phyloP scores from a whole-genome alignment of 2,888 invertebrate genomes.

The Eupithecia subfuscata region DNA sequence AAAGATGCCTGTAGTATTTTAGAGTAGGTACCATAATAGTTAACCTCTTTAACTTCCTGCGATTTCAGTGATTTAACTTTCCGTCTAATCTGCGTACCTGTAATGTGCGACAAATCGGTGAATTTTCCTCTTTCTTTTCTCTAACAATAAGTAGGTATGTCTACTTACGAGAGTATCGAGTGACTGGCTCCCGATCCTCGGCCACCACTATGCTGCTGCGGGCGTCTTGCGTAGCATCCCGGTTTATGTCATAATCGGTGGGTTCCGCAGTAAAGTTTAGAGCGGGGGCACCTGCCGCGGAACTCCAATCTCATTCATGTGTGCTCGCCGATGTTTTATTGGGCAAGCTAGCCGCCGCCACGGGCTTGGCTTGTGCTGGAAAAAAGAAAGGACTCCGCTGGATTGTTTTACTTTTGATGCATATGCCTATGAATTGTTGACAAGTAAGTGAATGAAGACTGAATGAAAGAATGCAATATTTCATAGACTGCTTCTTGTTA shows the following conservation, averaged over 20 bases:
- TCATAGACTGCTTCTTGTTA: too few species aligned
- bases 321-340: conserved; percentile 27
- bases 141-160: not conserved
- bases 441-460: too few species aligned
- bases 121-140: not conserved
- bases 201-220: not conserved
- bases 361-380: not conserved
- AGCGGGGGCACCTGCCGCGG: conserved; percentile 40
- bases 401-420: too few species aligned
- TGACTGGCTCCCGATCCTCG: not conserved
- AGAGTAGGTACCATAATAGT: too few species aligned
- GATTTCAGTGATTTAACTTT: too few species aligned
- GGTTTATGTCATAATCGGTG: conserved; percentile 48
- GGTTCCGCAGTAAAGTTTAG: conserved; percentile 41
- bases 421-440: too few species aligned
- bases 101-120: too few species aligned
- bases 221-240: conserved; percentile 12
- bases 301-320: conserved; percentile 41
- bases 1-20: too few species aligned
- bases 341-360: not conserved
- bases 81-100: too few species aligned
- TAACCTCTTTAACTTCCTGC: too few species aligned
- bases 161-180: not conserved
- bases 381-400: too few species aligned
- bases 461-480: too few species aligned